These are phyloP conservation scores for Hydraecia micacea DNA, from an alignment of 2,888 invertebrate genomes.

Conservation along the genomic window DNA sequence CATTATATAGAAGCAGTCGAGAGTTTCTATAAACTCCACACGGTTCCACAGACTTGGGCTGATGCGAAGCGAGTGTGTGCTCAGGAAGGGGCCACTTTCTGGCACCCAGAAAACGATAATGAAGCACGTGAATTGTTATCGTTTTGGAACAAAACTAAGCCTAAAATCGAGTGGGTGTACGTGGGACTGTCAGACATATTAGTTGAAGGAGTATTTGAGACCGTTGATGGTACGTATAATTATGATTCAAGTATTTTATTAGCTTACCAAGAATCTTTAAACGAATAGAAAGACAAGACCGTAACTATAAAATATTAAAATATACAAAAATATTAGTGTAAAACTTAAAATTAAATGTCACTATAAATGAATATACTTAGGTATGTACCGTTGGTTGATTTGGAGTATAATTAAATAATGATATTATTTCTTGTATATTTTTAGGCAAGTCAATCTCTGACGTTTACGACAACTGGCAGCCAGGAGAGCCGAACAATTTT, in stretches of 20 bases:
- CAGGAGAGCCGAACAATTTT: slow-evolving; percentile 79
- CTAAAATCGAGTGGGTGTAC: slow-evolving; percentile 60
- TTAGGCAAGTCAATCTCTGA: slow-evolving; percentile 75
- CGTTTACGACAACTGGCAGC: slow-evolving; percentile 77
- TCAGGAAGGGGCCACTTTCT: slow-evolving; percentile 77
- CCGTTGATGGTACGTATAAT: slow-evolving; percentile 69
- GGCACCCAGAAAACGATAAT: slow-evolving; percentile 75
- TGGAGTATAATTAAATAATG: background rate
- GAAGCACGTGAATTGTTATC: slow-evolving; percentile 73
- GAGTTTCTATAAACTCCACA: slow-evolving; percentile 83
- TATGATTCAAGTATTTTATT: background rate
- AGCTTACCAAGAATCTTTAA: background rate
- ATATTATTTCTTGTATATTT: slow-evolving; percentile 17
- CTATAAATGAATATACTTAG: background rate
- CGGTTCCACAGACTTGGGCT: slow-evolving; percentile 75
- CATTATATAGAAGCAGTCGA: slow-evolving; percentile 62
- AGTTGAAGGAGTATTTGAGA: slow-evolving; percentile 77
- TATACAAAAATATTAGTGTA: background rate
- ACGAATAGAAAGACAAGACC: background rate
- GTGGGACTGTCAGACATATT: slow-evolving; percentile 76
- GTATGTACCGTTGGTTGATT: background rate
- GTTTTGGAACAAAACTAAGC: slow-evolving; percentile 72
- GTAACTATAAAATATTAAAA: background rate
- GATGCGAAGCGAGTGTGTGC: slow-evolving; percentile 77
- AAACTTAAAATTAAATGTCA: background rate